phyloP scores from a whole-genome alignment of 2,888 invertebrate genomes.

The Ochropleura plecta region DNA sequence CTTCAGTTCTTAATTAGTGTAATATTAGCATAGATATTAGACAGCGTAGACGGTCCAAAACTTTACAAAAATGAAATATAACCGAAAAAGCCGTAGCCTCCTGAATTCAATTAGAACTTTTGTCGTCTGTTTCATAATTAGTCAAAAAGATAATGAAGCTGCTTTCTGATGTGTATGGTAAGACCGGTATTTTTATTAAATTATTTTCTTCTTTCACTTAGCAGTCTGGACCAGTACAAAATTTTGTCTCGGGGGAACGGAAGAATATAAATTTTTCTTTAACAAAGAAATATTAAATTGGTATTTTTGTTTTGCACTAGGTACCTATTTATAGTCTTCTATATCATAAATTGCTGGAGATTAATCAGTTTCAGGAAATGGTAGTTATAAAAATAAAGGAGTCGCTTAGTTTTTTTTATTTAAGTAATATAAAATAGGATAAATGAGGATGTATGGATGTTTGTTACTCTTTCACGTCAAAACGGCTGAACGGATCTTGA shows the following conservation, averaged over 20 bases:
- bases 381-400: not conserved
- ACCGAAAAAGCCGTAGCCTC: slow-evolving; percentile 48
- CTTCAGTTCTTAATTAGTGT: slow-evolving; percentile 69
- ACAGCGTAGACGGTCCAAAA: slow-evolving; percentile 48
- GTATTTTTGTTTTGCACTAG: slow-evolving; percentile 19
- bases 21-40: slow-evolving; percentile 73
- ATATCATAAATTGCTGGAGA: not conserved
- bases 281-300: slow-evolving; percentile 21
- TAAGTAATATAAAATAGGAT: too few relatives aligned
- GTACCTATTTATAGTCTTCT: slow-evolving; percentile 5
- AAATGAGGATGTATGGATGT: too few relatives aligned
- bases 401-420: not conserved
- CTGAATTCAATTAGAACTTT: slow-evolving; percentile 70
- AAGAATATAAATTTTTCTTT: slow-evolving; percentile 33
- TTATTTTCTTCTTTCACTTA: slow-evolving; percentile 52
- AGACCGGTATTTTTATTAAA: slow-evolving; percentile 56
- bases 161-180: slow-evolving; percentile 54
- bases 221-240: slow-evolving; percentile 32
- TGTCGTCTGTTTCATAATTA: slow-evolving; percentile 65
- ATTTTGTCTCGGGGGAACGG: slow-evolving; percentile 34
- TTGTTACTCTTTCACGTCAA: too few relatives aligned
- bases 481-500: too few relatives aligned
- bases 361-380: not conserved
- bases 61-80: slow-evolving; percentile 60
- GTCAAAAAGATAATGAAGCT: slow-evolving; percentile 67